Percentiles rank a stretch among this genome's conserved stretches.
Conservation (phyloP, 1,140 invertebrate species). For the Chymomyza costata region DNA sequence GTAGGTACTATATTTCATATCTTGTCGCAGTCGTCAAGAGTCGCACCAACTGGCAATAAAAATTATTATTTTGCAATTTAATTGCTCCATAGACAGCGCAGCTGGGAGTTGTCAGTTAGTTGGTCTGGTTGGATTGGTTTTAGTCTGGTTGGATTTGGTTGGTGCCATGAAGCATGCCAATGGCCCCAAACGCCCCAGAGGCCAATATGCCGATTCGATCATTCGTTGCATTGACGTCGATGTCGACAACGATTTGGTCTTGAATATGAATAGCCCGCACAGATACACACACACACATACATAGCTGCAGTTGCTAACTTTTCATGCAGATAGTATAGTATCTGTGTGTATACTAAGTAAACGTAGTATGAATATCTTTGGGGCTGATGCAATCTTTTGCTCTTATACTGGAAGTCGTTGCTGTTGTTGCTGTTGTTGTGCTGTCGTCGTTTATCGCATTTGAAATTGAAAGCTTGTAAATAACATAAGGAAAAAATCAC, state of each 20-base stretch:
- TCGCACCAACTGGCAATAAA: conserved; percentile 39
- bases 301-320: too few species aligned
- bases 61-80: conserved; percentile 71
- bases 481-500: conserved; percentile 47
- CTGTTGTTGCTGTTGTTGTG: conserved; percentile 34
- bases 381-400: conserved; percentile 60
- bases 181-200: conserved; percentile 39
- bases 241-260: conserved; percentile 66
- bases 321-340: too few species aligned
- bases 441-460: conserved; percentile 49
- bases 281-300: not conserved
- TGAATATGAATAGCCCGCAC: conserved; percentile 41
- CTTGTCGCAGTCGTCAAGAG: too few species aligned
- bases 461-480: conserved; percentile 65
- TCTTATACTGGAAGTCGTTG: conserved; percentile 32
- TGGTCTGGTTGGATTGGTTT: too few species aligned
- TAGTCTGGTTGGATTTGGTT: too few species aligned
- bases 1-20: too few species aligned
- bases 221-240: conserved; percentile 9
- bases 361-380: too few species aligned
- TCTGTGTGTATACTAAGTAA: too few species aligned
- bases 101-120: too few species aligned
- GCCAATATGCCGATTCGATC: conserved; percentile 42
- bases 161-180: not conserved
- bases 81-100: conserved; percentile 42